A percentile compares a stretch with the other conserved stretches of the same genome.
Conservation (phyloP, 2,113 vertebrate species). For the Australoheros scitulus region DNA sequence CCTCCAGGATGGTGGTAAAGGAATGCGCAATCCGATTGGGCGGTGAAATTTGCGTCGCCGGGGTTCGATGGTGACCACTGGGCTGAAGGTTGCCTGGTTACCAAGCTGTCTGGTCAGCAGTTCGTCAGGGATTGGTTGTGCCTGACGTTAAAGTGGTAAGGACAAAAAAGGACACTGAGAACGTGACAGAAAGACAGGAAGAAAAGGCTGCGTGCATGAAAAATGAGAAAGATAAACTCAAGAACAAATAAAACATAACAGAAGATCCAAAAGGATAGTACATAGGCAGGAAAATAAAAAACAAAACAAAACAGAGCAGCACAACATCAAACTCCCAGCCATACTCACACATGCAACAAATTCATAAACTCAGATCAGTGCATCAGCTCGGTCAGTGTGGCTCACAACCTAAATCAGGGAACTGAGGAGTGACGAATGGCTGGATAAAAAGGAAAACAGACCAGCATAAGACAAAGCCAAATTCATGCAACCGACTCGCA, state of each 20-base stretch:
- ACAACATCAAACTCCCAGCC: slow-evolving; percentile 52
- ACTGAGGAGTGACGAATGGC: slow-evolving; percentile 72
- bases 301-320: slow-evolving; percentile 3
- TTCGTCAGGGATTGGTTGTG: slow-evolving; percentile 94
- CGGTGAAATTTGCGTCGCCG: slow-evolving; percentile 96
- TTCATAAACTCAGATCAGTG: slow-evolving; percentile 68
- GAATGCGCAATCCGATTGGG: slow-evolving; percentile 93
- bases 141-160: slow-evolving; percentile 74
- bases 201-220: not conserved
- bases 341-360: slow-evolving; percentile 75
- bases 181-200: not conserved
- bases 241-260: slow-evolving; percentile 1
- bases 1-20: slow-evolving; percentile 94
- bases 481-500: slow-evolving; percentile 41
- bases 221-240: not conserved
- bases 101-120: slow-evolving; percentile 93
- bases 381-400: slow-evolving; percentile 66
- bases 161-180: slow-evolving; percentile 2
- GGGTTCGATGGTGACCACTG: slow-evolving; percentile 95
- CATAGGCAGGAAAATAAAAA: not conserved
- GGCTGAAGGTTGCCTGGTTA: slow-evolving; percentile 98
- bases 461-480: slow-evolving; percentile 58
- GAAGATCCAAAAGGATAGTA: not conserved
- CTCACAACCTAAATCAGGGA: slow-evolving; percentile 75
- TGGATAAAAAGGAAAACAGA: slow-evolving; percentile 70